Conservation (phyloP, 2,113 vertebrate species). For the Hyaena hyaena region DNA sequence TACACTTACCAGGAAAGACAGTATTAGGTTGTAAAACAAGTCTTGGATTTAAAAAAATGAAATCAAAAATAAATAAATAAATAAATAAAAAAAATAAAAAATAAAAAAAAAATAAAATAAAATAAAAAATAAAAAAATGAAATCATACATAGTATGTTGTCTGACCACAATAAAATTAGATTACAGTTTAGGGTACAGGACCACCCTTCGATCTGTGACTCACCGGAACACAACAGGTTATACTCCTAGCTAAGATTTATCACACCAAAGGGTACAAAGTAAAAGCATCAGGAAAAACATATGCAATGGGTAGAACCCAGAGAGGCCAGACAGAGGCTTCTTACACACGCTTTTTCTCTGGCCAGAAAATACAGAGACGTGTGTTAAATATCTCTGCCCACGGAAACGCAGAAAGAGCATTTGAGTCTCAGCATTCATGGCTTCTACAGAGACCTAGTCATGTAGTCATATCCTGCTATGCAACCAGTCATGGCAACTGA, state of each 20-base stretch:
- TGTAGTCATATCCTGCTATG: not conserved
- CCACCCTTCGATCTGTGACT: not conserved
- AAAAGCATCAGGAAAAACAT: constrained; percentile 40
- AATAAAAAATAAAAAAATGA: not conserved
- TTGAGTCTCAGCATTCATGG: not conserved
- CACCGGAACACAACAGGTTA: constrained; percentile 20
- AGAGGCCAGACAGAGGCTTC: not conserved
- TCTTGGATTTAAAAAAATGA: not conserved
- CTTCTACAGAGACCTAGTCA: not conserved
- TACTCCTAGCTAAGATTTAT: not conserved
- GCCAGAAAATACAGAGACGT: not conserved
- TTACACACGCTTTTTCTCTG: not conserved
- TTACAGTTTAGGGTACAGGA: constrained; percentile 16
- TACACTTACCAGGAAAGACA: not conserved
- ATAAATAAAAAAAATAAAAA: too few species aligned
- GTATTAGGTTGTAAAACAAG: constrained; percentile 36
- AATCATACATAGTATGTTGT: not conserved
- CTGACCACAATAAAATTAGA: constrained; percentile 46
- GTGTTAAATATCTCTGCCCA: not conserved
- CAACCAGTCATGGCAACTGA: not conserved
- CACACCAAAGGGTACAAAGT: not conserved
- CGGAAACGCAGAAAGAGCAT: constrained; percentile 5
- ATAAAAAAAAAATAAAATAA: too few species aligned
- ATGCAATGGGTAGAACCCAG: not conserved
- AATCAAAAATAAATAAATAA: too few species aligned